Percentiles rank a stretch among this genome's conserved stretches.
phyloP scores from a whole-genome alignment of 2,113 vertebrate species.

The Physeter macrocephalus region DNA sequence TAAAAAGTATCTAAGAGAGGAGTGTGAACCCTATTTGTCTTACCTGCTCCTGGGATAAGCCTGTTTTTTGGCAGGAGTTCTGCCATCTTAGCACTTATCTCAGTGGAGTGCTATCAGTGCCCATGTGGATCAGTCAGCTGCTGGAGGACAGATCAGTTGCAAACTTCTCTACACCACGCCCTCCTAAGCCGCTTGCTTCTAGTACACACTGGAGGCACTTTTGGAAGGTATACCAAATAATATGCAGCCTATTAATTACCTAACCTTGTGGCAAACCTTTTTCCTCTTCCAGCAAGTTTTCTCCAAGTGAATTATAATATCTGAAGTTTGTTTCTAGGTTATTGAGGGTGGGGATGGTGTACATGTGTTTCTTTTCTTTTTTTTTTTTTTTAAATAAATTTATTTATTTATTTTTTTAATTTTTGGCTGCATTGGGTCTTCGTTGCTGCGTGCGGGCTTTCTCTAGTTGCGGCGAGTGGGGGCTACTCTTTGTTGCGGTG shows the following conservation, averaged over 20 bases:
- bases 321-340: conserved; percentile 4
- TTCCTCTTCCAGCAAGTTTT: conserved; percentile 5
- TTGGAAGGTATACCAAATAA: not conserved
- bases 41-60: not conserved
- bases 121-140: not conserved
- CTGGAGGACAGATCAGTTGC: not conserved
- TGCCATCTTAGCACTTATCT: not conserved
- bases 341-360: not conserved
- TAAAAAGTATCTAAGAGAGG: not conserved
- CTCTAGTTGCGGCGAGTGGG: too few relatives aligned
- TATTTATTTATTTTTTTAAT: too few relatives aligned
- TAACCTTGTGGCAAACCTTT: not conserved
- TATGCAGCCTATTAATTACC: not conserved
- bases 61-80: not conserved
- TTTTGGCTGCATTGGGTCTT: too few relatives aligned
- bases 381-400: too few relatives aligned
- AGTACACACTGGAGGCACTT: not conserved
- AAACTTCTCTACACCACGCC: not conserved
- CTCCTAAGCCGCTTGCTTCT: not conserved
- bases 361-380: not conserved
- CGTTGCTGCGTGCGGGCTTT: too few relatives aligned
- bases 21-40: not conserved
- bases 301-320: not conserved
- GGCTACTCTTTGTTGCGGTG: too few relatives aligned
- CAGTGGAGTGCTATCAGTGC: not conserved